These are phyloP conservation scores for Empidonax traillii DNA, from an alignment of 2,113 vertebrate species.

Conservation along the genomic window DNA sequence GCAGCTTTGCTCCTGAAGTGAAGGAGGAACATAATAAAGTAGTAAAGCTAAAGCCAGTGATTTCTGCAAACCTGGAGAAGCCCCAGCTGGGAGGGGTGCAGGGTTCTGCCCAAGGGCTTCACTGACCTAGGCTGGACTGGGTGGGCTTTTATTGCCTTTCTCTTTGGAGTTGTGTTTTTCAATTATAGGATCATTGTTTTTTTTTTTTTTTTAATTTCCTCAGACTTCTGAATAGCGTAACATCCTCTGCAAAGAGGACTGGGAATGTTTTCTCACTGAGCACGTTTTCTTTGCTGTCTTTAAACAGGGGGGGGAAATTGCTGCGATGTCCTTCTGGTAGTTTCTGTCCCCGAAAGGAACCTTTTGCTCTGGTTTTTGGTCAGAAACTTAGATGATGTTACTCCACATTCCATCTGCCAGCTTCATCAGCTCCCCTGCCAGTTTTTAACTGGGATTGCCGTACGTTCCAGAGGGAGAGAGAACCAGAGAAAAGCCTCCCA, in stretches of 20 bases:
- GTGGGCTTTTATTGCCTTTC: not conserved
- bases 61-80: not conserved
- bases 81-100: not conserved
- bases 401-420: not conserved
- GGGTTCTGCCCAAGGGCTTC: not conserved
- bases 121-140: not conserved
- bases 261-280: no score
- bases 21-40: not conserved
- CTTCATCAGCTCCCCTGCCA: not conserved
- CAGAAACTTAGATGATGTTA: not conserved
- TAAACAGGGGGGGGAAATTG: no score
- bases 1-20: not conserved
- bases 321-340: no score
- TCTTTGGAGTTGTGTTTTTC: not conserved
- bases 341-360: no score
- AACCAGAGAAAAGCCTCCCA: not conserved
- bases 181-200: fast-evolving
- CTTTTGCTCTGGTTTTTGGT: no score
- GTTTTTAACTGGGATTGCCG: not conserved
- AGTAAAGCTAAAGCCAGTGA: not conserved
- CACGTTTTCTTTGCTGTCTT: no score
- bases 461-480: not conserved
- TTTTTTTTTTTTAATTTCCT: no score
- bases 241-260: not conserved
- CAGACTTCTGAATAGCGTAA: fast-evolving